phyloP scores from a whole-genome alignment of 1,140 invertebrate genomes.

The Campoletis sonorensis region DNA sequence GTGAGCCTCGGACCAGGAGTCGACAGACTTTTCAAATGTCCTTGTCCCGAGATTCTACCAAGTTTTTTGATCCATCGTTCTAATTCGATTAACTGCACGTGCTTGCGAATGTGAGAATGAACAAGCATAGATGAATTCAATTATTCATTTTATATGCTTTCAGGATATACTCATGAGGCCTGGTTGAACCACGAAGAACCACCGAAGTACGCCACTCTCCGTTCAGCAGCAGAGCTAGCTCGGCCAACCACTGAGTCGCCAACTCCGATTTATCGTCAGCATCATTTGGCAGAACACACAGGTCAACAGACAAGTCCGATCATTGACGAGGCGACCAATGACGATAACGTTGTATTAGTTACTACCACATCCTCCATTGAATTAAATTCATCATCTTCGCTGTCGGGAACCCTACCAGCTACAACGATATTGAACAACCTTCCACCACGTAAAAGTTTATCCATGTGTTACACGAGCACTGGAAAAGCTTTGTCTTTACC shows the following conservation, averaged over 20 bases:
- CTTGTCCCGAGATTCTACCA: no score
- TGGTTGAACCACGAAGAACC: slow-evolving; percentile 76
- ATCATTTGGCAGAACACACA: slow-evolving; percentile 52
- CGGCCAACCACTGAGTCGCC: slow-evolving; percentile 62
- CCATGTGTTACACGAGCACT: slow-evolving; percentile 90
- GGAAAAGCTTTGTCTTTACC: slow-evolving; percentile 87
- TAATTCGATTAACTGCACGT: no score
- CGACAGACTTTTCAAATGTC: no score
- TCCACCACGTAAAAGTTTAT: slow-evolving; percentile 81
- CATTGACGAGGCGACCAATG: background rate
- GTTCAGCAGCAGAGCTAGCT: slow-evolving; percentile 78
- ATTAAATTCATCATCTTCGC: slow-evolving; percentile 39
- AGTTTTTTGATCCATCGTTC: no score
- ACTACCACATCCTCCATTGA: slow-evolving; percentile 46
- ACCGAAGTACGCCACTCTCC: slow-evolving; percentile 83
- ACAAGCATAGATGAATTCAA: no score
- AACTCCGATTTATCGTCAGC: slow-evolving; percentile 50
- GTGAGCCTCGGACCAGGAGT: no score
- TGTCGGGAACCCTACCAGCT: slow-evolving; percentile 56
- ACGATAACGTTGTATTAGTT: slow-evolving; percentile 68
- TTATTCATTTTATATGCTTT: slow-evolving; percentile 42
- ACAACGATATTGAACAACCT: slow-evolving; percentile 65
- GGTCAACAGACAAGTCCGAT: slow-evolving; percentile 35
- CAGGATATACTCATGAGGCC: slow-evolving; percentile 74
- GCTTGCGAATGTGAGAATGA: no score